Base-by-base conservation (phyloP, 2,113 vertebrate species). In the Paradisaea rubra region DNA sequence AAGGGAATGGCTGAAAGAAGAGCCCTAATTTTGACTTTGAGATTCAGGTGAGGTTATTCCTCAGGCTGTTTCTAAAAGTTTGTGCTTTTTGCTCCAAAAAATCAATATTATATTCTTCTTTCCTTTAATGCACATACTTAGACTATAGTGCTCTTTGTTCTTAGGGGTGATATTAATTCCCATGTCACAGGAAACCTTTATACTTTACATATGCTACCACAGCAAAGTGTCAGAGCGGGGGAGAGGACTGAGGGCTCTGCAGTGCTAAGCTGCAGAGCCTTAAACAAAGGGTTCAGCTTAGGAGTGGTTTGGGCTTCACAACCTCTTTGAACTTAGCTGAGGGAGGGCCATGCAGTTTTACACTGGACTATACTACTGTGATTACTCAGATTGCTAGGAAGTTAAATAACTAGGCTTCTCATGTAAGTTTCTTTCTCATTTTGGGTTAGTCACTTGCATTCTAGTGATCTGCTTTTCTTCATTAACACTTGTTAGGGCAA, bases 341-440 rank as follows among this genome's bases (percentile, higher is more conserved):
- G 37, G 81, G 15, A 88, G 53, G 60, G 44, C 39, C 52, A 35
- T 3, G 6, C 30, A 60, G 5, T 85, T 85, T 95, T 80, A 70
- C 37, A 25, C 69, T 91, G 82, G 85, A 59, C 91, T 54, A 22
- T 79, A 22, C 42, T 83, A 37, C 52, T 78, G 60, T 52, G 59
- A 77, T 94, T 94, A 92, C 57, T 89, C 78, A 87, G 24, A 74
- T 54, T 90, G 47, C 41, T 70, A 83, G 56, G 42, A 83, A 77
- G 15, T 94, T 81, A 93, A 89, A 80, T 91, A 95, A 88, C 53
- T n/a, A 60, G 20, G 28, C 60, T 95, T 95, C 63, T 91, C n/a
- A 13, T 64, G 2, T 52, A 81, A 54, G 49, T 54, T 83, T 91
- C 78, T 86, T 65, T 77, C 60, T 81, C 22, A 27, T 92, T 91